Evolutionary conservation across 92 coral and sea anemone species (phyloP).

Genomic region (Zoanthus solanderi): DNA sequence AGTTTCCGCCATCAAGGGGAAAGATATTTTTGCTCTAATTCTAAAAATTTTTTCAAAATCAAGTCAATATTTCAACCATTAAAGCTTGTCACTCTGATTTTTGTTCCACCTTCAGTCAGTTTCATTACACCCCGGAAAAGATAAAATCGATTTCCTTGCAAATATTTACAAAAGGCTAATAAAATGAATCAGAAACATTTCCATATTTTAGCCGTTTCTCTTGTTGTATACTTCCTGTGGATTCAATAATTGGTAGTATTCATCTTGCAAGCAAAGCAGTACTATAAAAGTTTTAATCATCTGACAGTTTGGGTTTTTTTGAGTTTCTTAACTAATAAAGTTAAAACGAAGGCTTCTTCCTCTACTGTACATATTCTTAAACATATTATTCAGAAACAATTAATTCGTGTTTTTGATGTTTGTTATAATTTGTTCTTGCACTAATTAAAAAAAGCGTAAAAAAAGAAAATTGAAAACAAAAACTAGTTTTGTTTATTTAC

Average conservation of each 20-base stretch:
- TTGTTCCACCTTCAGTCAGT: background rate
- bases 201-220: background rate
- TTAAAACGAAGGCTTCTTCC: too few relatives aligned
- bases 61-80: background rate
- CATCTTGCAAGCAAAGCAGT: background rate
- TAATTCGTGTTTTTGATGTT: background rate
- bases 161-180: too few relatives aligned
- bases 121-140: background rate
- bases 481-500: background rate
- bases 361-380: background rate
- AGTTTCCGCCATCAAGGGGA: too few relatives aligned
- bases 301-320: background rate
- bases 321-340: background rate
- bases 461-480: too few relatives aligned
- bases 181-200: background rate
- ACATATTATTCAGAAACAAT: background rate
- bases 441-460: too few relatives aligned
- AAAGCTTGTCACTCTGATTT: background rate
- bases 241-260: background rate
- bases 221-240: too few relatives aligned
- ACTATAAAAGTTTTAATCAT: background rate
- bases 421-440: too few relatives aligned
- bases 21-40: background rate
- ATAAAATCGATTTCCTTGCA: background rate
- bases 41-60: background rate